Base-by-base conservation (phyloP, 2,888 invertebrate species). In the Heteropelma amictum region DNA sequence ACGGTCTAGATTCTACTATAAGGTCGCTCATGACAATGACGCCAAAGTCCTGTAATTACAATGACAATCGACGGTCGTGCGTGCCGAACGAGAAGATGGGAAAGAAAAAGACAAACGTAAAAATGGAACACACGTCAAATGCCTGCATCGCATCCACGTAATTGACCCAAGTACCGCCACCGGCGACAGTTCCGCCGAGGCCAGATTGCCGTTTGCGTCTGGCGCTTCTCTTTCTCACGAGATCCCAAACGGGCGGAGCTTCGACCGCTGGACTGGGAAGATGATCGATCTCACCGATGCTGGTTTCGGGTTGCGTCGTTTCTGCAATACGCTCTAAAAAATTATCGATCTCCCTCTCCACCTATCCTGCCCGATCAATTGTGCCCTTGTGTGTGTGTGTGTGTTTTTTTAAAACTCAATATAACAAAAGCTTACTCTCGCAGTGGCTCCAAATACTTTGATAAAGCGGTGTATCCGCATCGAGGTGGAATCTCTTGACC, bases 1-100 rank as follows among this genome's bases (percentile, higher is more conserved):
- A 92, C 0, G 92, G 92, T 76, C 92, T 89, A 0, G 92, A 91
- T 63, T 92, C 90, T 17, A 92, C 77, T 28, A 87, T 88, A 45
- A 92, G 84, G 82, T 93, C 92, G 51, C 91, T 91, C 80, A 92
- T 90, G 0, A 91, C 91, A 5, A 91, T 83, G 14, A 90, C 87
- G 8, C 92, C 92, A 75, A 91, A 90, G 80, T 90, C 90, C 91
- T 91, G 77, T 73, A 6, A 17, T 1, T 8, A 4, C 10, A 45
- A n/a, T 0, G 2, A 45, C n/a, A n/a, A n/a, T n/a, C n/a, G n/a
- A n/a, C n/a, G n/a, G n/a, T n/a, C n/a, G n/a, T n/a, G n/a, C n/a
- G n/a, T n/a, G n/a, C n/a, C n/a, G n/a, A n/a, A n/a, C n/a, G n/a
- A n/a, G n/a, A n/a, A n/a, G n/a, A n/a, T n/a, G n/a, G n/a, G n/a